Evolutionary conservation across 53 echinoderm and acorn worm genomes (phyloP), one percentile per base, ranked within the genome.

Genomic region (Apostichopus leukothele): DNA sequence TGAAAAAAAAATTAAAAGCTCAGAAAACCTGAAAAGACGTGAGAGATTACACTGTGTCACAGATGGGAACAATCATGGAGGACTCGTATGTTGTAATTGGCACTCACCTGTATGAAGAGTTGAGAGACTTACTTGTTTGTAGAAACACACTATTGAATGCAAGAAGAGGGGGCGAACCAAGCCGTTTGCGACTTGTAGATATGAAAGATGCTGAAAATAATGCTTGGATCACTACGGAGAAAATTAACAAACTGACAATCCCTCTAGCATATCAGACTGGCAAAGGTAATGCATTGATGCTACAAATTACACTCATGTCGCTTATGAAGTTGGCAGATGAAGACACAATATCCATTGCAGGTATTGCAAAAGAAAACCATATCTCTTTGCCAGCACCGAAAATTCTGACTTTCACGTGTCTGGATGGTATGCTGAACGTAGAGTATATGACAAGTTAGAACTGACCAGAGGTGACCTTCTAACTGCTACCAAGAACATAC

Each of bases 61-160:
- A 10, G 10, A 57, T 57, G 57, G 8, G 10, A 10, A 10, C 57
- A 9, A 57, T 57, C 57, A 7, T 57, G 57, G 4, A 57, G 1
- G 57, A 57, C 57, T 57, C 6, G 6, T 93, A 73, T 51, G 55
- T 84, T 51, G 81, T 76, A 88, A 92, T 25, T 60, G 91, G 59
- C 83, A 93, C 11, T 18, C 93, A 91, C 51, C 51, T 13, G 9
- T 93, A 83, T 88, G 89, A 87, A 4, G 77, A 91, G 67, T 57
- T 94, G 0, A 83, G 89, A 63, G 92, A 92, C 55, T 20, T 89
- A 63, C 53, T 88, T 50, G 88, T 93, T 50, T 78, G 90, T 16
- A 75, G 92, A 52, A 67, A 92, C 18, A 92, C 92, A 52, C 75
- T 94, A 18, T 94, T 94, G 77, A 94, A 94, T 77, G 92, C 91